Percentiles rank a stretch among this genome's conserved stretches.
Evolutionary conservation across 2,797 vertebrate species (phyloP).

Genomic region (Dendrocincla tyrannina): DNA sequence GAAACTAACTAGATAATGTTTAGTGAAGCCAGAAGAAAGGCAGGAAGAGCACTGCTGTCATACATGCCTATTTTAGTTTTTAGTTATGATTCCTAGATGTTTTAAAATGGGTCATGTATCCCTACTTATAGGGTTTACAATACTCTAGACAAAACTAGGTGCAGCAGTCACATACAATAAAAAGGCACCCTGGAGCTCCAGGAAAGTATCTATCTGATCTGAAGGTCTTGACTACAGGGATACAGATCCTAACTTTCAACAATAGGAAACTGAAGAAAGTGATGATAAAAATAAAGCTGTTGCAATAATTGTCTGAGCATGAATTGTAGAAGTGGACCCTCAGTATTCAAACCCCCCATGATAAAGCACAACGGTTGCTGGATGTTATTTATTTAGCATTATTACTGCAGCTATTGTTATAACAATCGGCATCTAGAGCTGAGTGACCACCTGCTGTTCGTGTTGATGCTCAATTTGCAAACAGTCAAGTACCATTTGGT

Average conservation of each 20-base stretch:
- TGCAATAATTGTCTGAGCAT: background rate
- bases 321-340: background rate
- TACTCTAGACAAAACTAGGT: background rate
- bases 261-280: background rate
- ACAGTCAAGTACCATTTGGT: constrained; percentile 51
- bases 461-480: constrained; percentile 57
- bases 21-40: background rate
- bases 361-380: background rate
- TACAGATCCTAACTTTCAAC: background rate
- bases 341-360: background rate
- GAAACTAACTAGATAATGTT: background rate
- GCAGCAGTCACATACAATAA: background rate
- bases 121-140: background rate
- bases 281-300: background rate
- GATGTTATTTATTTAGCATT: constrained; percentile 18
- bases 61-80: background rate
- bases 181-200: constrained; percentile 28
- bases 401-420: background rate
- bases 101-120: background rate
- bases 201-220: background rate
- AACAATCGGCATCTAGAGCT: background rate
- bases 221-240: background rate
- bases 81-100: background rate
- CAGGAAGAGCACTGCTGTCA: background rate
- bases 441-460: constrained; percentile 57